Percentiles rank a stretch among this genome's conserved stretches.
Conservation (phyloP, 2,113 vertebrate species). For the Macaca nemestrina region DNA sequence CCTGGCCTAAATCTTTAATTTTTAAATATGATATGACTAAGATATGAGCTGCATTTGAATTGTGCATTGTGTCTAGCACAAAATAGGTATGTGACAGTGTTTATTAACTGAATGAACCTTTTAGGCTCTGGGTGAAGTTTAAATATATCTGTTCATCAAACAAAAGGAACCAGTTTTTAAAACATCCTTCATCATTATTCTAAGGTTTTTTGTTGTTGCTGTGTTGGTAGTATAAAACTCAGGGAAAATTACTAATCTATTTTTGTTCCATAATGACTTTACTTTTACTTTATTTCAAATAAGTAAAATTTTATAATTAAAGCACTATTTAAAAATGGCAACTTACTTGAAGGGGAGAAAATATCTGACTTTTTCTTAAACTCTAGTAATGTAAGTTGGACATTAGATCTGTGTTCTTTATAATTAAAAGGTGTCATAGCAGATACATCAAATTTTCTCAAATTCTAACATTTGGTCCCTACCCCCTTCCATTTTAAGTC, state of each 20-base stretch:
- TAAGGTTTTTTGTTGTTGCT: background rate
- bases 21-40: background rate
- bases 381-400: background rate
- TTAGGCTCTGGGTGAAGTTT: background rate
- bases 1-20: slow-evolving; percentile 9
- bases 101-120: background rate
- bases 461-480: background rate
- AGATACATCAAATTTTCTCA: background rate
- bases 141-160: background rate
- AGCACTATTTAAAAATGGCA: background rate
- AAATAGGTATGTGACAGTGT: background rate
- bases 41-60: background rate
- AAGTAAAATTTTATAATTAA: slow-evolving; percentile 31
- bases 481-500: background rate
- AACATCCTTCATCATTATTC: background rate
- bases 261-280: background rate
- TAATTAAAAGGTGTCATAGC: background rate
- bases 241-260: background rate
- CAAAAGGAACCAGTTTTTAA: background rate
- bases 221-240: background rate
- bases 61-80: background rate
- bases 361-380: background rate
- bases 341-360: background rate
- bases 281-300: slow-evolving; percentile 28
- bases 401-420: background rate